Evolutionary conservation across 2,797 vertebrate genomes (phyloP).

Genomic region (Scomberomorus guttatus): DNA sequence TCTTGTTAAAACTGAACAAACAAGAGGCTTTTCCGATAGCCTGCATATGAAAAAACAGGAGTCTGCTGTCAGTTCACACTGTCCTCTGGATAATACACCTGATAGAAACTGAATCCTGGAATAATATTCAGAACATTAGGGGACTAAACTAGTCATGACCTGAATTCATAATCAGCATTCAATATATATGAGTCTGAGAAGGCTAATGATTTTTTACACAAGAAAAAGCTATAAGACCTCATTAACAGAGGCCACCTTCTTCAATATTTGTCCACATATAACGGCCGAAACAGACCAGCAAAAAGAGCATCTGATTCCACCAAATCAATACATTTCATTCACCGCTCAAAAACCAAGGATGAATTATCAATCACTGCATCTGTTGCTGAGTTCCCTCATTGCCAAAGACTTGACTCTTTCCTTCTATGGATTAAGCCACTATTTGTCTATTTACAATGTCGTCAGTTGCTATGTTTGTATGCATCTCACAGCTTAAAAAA

Average conservation of each 20-base stretch:
- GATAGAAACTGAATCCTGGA: constrained; percentile 48
- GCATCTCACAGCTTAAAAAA: constrained; percentile 77
- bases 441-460: constrained; percentile 83
- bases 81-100: constrained; percentile 43
- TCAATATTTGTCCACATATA: constrained; percentile 15
- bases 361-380: constrained; percentile 81
- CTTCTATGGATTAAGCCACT: constrained; percentile 75
- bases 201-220: constrained; percentile 43
- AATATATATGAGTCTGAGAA: constrained; percentile 27
- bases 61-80: constrained; percentile 35
- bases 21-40: constrained; percentile 34
- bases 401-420: constrained; percentile 74
- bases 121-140: constrained; percentile 60
- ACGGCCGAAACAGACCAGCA: constrained; percentile 18
- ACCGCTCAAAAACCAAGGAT: constrained; percentile 51
- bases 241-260: constrained; percentile 35
- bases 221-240: constrained; percentile 33
- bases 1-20: constrained; percentile 54
- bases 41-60: constrained; percentile 39
- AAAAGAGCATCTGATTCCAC: constrained; percentile 41
- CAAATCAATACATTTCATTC: constrained; percentile 73
- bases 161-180: constrained; percentile 63
- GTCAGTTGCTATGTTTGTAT: constrained; percentile 80
- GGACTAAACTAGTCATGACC: constrained; percentile 44
- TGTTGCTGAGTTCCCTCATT: constrained; percentile 65